Evolutionary conservation across 2,888 invertebrate genomes (phyloP), one percentile per base, ranked within the genome.

Genomic region (Ceratothoa steindachneri): DNA sequence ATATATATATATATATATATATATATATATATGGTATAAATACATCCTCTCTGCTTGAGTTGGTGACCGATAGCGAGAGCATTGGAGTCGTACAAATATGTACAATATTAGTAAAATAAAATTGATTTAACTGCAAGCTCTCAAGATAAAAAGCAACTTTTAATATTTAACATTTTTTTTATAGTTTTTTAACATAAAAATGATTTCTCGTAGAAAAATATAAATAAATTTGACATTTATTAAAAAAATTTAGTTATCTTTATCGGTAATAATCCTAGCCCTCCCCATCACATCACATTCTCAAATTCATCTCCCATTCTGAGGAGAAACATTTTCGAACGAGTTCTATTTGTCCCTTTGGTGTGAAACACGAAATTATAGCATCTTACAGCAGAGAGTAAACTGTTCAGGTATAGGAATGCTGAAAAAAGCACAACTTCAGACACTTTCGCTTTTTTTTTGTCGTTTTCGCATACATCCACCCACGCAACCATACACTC

Each of bases 1-100:
- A 55, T 55, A 55, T 55, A 55, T 55, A 55, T 55, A 55, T 55
- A 55, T 55, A 55, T 55, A 55, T 55, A 55, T 55, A 55, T 55
- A 55, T 55, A 55, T 55, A 55, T 55, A 55, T 55, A 55, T 55
- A 55, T 55, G n/a, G n/a, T n/a, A n/a, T n/a, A n/a, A n/a, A n/a
- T n/a, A 41, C 15, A 41, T 41, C 7, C 15, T 3, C 19, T n/a
- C 3, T 1, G 15, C 1, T 51, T n/a, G 1, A 51, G 52, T 51
- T 51, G 15, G 15, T 51, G 15, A 15, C 19, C 52, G n/a, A n/a
- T n/a, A n/a, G n/a, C n/a, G n/a, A n/a, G n/a, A n/a, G n/a, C n/a
- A n/a, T n/a, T n/a, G n/a, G n/a, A n/a, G n/a, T n/a, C n/a, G n/a
- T n/a, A n/a, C n/a, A n/a, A n/a, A 41, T 41, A 41, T 41, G 15